Base-by-base conservation (phyloP, 2,888 invertebrate genomes). In the Melipona beecheii region DNA sequence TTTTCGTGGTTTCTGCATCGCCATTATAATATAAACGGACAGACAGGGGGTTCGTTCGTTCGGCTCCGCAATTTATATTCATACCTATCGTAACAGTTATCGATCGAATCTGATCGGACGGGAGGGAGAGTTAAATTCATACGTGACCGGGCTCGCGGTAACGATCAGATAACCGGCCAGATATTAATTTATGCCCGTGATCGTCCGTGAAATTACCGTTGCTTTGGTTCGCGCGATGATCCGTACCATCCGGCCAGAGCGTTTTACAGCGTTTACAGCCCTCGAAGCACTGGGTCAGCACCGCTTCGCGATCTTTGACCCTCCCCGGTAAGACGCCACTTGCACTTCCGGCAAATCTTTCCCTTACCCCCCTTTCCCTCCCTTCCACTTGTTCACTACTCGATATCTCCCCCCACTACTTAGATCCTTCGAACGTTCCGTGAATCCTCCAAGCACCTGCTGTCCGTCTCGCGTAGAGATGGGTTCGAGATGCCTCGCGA, bases 241-340 rank as follows among this genome's bases (percentile, higher is more conserved):
- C 78, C 73, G 76, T 85, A 79, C 78, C 79, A 75, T 86, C 81
- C 70, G 71, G 62, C 65, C 65, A 43, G 56, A 71, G 75, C 84
- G 69, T 81, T 87, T 43, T 80, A 70, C 79, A 74, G 74, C 81
- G 71, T 86, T 86, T 78, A 72, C 83, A 82, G 83, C 84, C 87
- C 87, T 89, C 87, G 89, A 87, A 89, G 90, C 89, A 90, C 87
- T 91, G 86, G 92, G 92, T 92, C 92, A 91, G 86, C 91, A 87
- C 86, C 91, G 92, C 90, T 90, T 89, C 89, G 87, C 90, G 90
- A 92, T 90, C 93, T 91, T 82, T 90, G 91, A 92, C 90, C 93
- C 85, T 64, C 81, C 75, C 74, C 84, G 83, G 84, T 86, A 78
- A 89, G 65, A 87, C 72, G 83, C 84, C 81, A 88, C 84, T 85